Evolutionary conservation across 2,113 vertebrate species (phyloP).

Genomic region (Odobenus rosmarus): DNA sequence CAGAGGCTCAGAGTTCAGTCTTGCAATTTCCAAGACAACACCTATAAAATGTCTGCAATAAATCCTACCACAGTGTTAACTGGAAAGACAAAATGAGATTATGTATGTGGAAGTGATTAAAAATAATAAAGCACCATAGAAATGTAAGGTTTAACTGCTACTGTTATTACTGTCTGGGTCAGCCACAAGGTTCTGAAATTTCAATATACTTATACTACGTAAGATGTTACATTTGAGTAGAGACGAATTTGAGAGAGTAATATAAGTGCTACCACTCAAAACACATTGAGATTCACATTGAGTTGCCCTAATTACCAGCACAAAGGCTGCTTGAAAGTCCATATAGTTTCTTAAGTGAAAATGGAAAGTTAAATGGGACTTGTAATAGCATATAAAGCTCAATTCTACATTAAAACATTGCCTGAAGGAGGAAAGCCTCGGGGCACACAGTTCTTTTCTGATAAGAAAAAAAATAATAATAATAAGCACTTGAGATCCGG

Average conservation of each 20-base stretch:
- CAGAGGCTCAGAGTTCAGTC: background rate
- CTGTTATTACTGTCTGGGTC: background rate
- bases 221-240: background rate
- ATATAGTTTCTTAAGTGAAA: conserved; percentile 50
- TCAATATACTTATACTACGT: background rate
- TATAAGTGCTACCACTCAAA: background rate
- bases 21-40: background rate
- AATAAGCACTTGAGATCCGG: background rate
- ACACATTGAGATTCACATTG: background rate
- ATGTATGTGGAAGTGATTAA: background rate
- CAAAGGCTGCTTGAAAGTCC: background rate
- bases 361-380: conserved; percentile 47
- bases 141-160: background rate
- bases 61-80: background rate
- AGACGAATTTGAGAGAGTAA: conserved; percentile 37
- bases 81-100: background rate
- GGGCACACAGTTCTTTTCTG: background rate
- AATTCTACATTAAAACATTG: conserved; percentile 45
- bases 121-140: background rate
- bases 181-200: background rate
- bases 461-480: background rate
- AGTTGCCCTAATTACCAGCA: conserved; percentile 33
- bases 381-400: conserved; percentile 54
- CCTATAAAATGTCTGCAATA: background rate
- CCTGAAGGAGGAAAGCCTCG: background rate